Conservation (phyloP, 1,140 invertebrate species). For the Papilio helenus region DNA sequence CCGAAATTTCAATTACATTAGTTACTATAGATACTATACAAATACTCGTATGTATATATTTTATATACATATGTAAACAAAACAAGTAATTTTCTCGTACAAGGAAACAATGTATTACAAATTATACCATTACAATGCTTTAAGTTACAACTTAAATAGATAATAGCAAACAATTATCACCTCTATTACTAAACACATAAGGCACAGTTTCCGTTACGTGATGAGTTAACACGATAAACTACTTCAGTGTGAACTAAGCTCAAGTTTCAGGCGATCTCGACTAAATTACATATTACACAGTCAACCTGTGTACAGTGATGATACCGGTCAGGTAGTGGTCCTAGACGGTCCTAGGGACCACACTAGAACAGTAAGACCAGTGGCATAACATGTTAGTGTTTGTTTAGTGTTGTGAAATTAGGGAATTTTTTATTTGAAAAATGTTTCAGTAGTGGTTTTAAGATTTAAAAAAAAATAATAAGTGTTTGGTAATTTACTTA, state of each 20-base stretch:
- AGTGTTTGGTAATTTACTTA: background rate
- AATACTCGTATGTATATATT: background rate
- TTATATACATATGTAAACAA: background rate
- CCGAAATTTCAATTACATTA: too few species aligned
- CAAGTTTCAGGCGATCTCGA: conserved; percentile 24
- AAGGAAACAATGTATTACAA: background rate
- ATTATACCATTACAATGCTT: conserved; percentile 10
- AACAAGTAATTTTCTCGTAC: background rate
- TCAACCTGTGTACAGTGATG: background rate
- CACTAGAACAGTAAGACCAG: background rate
- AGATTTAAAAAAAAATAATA: too few species aligned
- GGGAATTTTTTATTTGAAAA: background rate
- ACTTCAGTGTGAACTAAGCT: background rate
- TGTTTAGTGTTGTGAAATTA: background rate
- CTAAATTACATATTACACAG: conserved; percentile 11
- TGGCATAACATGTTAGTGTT: background rate
- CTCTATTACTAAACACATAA: background rate
- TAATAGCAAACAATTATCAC: background rate
- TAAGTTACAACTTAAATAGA: background rate
- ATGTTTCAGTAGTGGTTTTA: background rate
- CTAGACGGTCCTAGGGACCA: background rate
- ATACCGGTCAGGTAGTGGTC: background rate
- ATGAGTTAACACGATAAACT: background rate
- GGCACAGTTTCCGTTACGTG: background rate
- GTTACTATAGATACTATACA: too few species aligned